Conservation (phyloP, 2,113 vertebrate species). For the Tursiops truncatus region DNA sequence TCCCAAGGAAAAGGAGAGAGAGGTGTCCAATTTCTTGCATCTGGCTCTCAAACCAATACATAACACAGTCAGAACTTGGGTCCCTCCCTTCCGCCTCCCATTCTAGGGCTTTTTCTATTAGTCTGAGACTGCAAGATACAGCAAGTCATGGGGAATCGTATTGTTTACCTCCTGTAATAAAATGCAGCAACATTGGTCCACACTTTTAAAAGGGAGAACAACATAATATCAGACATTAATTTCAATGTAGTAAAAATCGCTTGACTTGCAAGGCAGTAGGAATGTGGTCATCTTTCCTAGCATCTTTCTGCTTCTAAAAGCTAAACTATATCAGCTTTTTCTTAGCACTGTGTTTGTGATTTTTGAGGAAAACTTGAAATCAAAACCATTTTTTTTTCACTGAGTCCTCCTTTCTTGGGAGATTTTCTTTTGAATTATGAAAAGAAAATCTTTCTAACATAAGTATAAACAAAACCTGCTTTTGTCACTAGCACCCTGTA, state of each 20-base stretch:
- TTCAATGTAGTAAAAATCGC: constrained; percentile 66
- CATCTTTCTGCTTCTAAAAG: constrained; percentile 72
- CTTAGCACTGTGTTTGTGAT: constrained; percentile 56
- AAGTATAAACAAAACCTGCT: constrained; percentile 75
- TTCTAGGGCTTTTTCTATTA: background rate
- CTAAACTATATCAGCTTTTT: constrained; percentile 70
- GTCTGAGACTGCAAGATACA: background rate
- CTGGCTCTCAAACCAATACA: background rate
- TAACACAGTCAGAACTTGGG: background rate
- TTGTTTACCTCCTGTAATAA: background rate
- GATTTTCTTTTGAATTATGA: constrained; percentile 63
- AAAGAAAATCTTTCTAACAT: constrained; percentile 69
- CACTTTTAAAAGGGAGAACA: constrained; percentile 23
- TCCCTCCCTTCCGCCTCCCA: background rate
- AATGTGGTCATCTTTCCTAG: constrained; percentile 56
- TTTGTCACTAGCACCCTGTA: constrained; percentile 76
- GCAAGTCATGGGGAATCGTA: background rate
- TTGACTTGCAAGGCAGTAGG: constrained; percentile 48
- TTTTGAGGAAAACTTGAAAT: constrained; percentile 60
- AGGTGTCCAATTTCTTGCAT: background rate
- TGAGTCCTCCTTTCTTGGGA: constrained; percentile 52
- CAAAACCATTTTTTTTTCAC: constrained; percentile 36
- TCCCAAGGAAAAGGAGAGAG: background rate
- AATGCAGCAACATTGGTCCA: background rate
- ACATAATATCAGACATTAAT: constrained; percentile 48